Conservation (phyloP, 37 sponge, comb jelly and placozoan genomes). For the Chondrosia reniformis region DNA sequence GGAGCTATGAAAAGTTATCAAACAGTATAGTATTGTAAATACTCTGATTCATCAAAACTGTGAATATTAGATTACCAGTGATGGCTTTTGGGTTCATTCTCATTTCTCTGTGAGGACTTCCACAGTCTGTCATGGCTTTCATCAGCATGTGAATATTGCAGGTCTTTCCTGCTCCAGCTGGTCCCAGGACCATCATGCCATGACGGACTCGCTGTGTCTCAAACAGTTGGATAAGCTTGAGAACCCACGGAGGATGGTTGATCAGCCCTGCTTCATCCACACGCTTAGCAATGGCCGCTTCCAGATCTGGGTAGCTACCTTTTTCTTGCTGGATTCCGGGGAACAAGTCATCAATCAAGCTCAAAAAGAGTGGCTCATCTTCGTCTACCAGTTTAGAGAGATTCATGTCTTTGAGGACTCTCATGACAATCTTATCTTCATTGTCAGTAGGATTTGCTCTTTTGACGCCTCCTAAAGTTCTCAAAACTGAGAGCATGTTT, state of each 20-base stretch:
- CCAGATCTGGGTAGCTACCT: conserved; percentile 88
- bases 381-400: conserved; percentile 99
- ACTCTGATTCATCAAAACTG: neutral
- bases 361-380: conserved; percentile 98
- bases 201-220: conserved; percentile 97
- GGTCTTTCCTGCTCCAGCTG: conserved; percentile 96
- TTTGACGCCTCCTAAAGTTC: conserved; percentile 94
- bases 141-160: conserved; percentile 89
- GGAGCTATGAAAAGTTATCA: conserved; percentile 44
- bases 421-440: conserved; percentile 96
- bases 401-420: conserved; percentile 98
- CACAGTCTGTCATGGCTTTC: conserved; percentile 95
- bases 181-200: conserved; percentile 98
- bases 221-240: conserved; percentile 96
- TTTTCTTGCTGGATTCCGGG: conserved; percentile 90
- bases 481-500: conserved; percentile 96
- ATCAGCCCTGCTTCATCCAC: conserved; percentile 81
- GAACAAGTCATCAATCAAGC: conserved; percentile 97
- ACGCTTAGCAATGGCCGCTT: conserved; percentile 87
- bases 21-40: neutral
- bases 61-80: conserved; percentile 31
- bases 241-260: conserved; percentile 94
- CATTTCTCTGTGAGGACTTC: conserved; percentile 91
- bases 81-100: conserved; percentile 99
- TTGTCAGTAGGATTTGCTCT: conserved; percentile 83